Evolutionary conservation across 2,113 vertebrate genomes (phyloP).

Genomic region (Oryzias melastigma): DNA sequence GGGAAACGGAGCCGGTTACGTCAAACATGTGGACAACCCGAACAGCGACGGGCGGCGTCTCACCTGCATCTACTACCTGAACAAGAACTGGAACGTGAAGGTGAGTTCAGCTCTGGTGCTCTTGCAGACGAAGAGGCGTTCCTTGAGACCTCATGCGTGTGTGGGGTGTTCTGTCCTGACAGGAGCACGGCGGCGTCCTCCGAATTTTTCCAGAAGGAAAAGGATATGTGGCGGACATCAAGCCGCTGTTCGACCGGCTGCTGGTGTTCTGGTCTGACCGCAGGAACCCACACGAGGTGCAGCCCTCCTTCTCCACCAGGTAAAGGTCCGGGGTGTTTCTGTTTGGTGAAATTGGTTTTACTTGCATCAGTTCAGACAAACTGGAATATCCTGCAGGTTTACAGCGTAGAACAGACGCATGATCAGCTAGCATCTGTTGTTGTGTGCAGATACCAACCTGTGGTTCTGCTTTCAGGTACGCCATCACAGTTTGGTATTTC

Average conservation of each 20-base stretch:
- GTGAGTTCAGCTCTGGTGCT: slow-evolving; percentile 54
- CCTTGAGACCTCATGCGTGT: background rate
- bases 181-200: slow-evolving; percentile 87
- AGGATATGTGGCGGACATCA: slow-evolving; percentile 86
- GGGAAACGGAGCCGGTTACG: slow-evolving; percentile 86
- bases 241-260: slow-evolving; percentile 87
- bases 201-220: slow-evolving; percentile 88
- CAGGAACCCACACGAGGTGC: slow-evolving; percentile 91
- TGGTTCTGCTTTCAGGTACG: slow-evolving; percentile 75
- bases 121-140: background rate
- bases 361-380: no score
- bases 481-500: slow-evolving; percentile 96
- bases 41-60: slow-evolving; percentile 89
- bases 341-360: no score
- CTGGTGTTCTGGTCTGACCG: slow-evolving; percentile 94
- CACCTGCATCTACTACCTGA: slow-evolving; percentile 95
- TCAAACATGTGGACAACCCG: slow-evolving; percentile 93
- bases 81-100: slow-evolving; percentile 89
- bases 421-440: background rate
- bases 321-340: slow-evolving; percentile 54
- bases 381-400: background rate
- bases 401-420: background rate
- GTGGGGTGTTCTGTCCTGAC: slow-evolving; percentile 4
- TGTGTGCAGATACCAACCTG: no score
- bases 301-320: slow-evolving; percentile 87